Base-by-base conservation (phyloP, 2,113 vertebrate species). In the Alces alces region DNA sequence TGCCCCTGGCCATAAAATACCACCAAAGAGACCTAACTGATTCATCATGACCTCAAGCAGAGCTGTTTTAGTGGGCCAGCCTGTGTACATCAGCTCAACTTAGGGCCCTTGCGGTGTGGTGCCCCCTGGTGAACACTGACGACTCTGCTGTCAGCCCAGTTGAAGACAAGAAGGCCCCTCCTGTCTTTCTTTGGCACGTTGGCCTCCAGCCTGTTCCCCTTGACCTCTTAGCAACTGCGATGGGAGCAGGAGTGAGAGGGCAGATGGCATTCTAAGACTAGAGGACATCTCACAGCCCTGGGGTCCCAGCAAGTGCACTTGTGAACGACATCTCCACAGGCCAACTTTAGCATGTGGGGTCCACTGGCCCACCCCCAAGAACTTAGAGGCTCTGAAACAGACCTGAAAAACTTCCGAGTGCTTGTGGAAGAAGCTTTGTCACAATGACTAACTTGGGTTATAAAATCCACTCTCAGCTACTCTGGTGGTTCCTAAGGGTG, bases 401-500 rank as follows among this genome's bases (percentile, higher is more conserved):
- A 23, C 80, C 55, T 61, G 36, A 36, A 52, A 45, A 79, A 10
- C 14, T 47, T 61, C 27, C 3, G 33, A 25, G 6, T 28, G 57
- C 43, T 33, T 47, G 6, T 43, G 66, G 28, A 73, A 76, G 61
- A 36, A 58, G 8, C 54, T 91, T 64, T 80, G 25, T 58, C 15
- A 0, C 5, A 11, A 43, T 45, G 50, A 39, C 36, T 6, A 30
- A 43, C 7, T 19, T 33, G n/a, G 39, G 52, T 43, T 60, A 11
- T 14, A 60, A 11, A 55, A 13, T 52, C 14, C 33, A 16, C 54
- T 15, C 33, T 19, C 12, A 83, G 86, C 52, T 21, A 1, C 28
- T 10, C 27, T 33, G 0, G 12, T 7, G 0, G 47, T 11, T 55
- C 30, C 64, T 61, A 2, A 3, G 47, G 60, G 27, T 16, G 4